Conservation (phyloP, 2,888 invertebrate species). For the Teleiodes luculella region DNA sequence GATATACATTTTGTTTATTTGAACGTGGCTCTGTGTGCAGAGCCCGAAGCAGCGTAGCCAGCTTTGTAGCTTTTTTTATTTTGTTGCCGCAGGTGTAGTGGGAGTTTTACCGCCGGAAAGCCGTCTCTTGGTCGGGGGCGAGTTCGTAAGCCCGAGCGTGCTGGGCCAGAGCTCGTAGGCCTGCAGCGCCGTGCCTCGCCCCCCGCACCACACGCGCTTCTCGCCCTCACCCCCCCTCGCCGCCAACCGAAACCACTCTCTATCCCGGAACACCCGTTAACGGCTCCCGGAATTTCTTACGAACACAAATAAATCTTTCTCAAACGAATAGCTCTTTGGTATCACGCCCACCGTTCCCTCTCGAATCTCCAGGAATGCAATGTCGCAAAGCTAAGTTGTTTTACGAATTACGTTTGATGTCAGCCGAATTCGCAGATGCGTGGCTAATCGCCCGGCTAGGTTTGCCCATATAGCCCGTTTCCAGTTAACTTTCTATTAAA, state of each 20-base stretch:
- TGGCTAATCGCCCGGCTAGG: slow-evolving; percentile 72
- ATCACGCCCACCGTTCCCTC: slow-evolving; percentile 57
- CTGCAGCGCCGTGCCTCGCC: slow-evolving; percentile 31
- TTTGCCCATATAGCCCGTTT: slow-evolving; percentile 75
- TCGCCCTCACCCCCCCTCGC: slow-evolving; percentile 37
- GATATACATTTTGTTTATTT: slow-evolving; percentile 49
- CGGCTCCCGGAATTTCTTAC: slow-evolving; percentile 67
- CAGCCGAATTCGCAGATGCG: slow-evolving; percentile 70
- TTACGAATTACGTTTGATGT: slow-evolving; percentile 22
- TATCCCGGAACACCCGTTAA: slow-evolving; percentile 62
- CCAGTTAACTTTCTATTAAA: slow-evolving; percentile 44
- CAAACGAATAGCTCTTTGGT: slow-evolving; percentile 68
- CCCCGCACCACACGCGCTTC: slow-evolving; percentile 29
- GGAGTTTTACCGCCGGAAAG: slow-evolving; percentile 81
- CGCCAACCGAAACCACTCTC: slow-evolving; percentile 44
- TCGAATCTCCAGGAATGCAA: slow-evolving; percentile 70
- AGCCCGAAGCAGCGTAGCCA: slow-evolving; percentile 57
- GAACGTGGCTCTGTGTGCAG: slow-evolving; percentile 52
- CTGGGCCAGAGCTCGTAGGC: slow-evolving; percentile 74
- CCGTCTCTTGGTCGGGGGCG: slow-evolving; percentile 80
- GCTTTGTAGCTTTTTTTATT: slow-evolving; percentile 75
- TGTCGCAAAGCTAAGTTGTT: slow-evolving; percentile 62
- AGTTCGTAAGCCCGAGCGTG: slow-evolving; percentile 77
- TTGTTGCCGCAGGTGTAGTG: slow-evolving; percentile 81
- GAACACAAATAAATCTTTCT: slow-evolving; percentile 70